Evolutionary conservation across 37 sponge, comb jelly and placozoan genomes (phyloP).

Genomic region (Halichondria panicea): DNA sequence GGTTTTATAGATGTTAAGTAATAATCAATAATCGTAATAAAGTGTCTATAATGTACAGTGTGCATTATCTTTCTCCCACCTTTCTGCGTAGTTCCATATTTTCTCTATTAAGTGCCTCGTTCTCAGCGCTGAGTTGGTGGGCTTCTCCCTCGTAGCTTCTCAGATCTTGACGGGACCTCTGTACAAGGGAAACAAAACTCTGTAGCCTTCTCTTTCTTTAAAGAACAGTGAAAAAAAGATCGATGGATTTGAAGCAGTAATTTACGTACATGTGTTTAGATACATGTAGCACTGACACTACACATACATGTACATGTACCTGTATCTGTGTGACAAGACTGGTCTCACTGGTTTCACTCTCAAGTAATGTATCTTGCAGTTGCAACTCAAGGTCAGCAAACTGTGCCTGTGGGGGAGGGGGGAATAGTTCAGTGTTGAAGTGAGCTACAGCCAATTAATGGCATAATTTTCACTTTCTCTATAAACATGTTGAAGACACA

Average conservation of each 20-base stretch:
- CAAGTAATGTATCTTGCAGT: slow-evolving; percentile 47
- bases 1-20: too few relatives aligned
- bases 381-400: slow-evolving; percentile 56
- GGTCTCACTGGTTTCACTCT: slow-evolving; percentile 44
- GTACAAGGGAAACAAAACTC: background rate
- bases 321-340: slow-evolving; percentile 18
- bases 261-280: too few relatives aligned
- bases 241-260: too few relatives aligned
- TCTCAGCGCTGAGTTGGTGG: background rate
- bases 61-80: background rate
- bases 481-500: too few relatives aligned
- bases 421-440: too few relatives aligned
- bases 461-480: too few relatives aligned
- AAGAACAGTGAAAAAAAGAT: too few relatives aligned
- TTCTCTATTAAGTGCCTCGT: background rate
- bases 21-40: too few relatives aligned
- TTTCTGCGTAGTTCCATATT: background rate
- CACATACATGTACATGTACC: slow-evolving; percentile 1
- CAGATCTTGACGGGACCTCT: background rate
- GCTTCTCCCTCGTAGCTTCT: background rate
- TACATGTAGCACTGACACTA: background rate
- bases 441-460: too few relatives aligned
- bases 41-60: too few relatives aligned
- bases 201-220: too few relatives aligned
- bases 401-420: slow-evolving; percentile 3